Conservation (phyloP, 2,113 vertebrate species). For the Arvicanthis niloticus region DNA sequence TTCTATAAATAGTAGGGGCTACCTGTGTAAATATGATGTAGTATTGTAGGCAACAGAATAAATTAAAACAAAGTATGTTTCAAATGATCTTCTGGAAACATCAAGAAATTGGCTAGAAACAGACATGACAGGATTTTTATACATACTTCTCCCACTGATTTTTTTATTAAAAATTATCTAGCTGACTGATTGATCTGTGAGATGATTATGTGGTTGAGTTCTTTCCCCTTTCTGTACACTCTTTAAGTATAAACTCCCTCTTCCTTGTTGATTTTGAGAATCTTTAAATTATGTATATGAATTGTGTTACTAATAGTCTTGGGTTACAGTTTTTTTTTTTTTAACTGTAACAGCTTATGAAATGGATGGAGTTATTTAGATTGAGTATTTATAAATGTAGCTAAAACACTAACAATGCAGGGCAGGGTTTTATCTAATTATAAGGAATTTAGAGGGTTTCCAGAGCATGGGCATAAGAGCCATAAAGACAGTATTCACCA, state of each 20-base stretch:
- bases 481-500: neutral
- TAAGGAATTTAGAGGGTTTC: conserved; percentile 5
- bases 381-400: neutral
- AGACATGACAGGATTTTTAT: neutral
- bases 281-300: neutral
- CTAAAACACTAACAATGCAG: neutral
- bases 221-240: neutral
- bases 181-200: neutral
- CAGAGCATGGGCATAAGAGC: neutral
- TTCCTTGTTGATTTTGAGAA: neutral
- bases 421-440: neutral
- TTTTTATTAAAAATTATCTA: neutral
- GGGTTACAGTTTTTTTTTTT: neutral
- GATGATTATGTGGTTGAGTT: conserved; percentile 27
- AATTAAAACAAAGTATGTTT: conserved; percentile 51
- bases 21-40: conserved; percentile 33
- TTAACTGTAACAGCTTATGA: neutral
- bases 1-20: conserved; percentile 50
- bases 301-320: neutral
- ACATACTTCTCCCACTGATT: neutral
- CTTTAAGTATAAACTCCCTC: neutral
- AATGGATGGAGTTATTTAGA: neutral
- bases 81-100: conserved; percentile 37
- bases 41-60: conserved; percentile 7
- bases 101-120: conserved; percentile 45